Base-by-base conservation (phyloP, 2,113 vertebrate species). In the Canis aureus region DNA sequence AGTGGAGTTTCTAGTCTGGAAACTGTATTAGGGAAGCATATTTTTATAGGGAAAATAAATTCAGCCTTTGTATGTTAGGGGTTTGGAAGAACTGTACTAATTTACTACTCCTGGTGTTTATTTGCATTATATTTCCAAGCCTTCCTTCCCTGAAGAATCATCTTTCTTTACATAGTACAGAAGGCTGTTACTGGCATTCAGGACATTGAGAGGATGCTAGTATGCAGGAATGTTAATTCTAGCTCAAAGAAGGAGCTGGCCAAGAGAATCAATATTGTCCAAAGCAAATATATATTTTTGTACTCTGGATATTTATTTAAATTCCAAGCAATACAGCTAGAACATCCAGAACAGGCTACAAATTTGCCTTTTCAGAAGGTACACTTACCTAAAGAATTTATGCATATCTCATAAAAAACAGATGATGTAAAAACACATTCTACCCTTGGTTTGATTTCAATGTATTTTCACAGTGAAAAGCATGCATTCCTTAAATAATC, bases 211-310 rank as follows among this genome's bases (percentile, higher is more conserved):
- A 25, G 59, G 49, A 15, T 25, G 20, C 79, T 66, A 27, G 49
- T 59, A 9, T 51, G 20, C 25, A 35, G 60, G n/a, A 59, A 12
- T 89, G 43, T 62, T 64, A 57, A 91, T 93, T 71, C 55, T 66
- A 79, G 64, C 90, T 87, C 96, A 97, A 80, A 98, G 97, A 98
- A 98, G 89, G 95, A 98, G 94, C 97, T 84, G 94, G 98, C 98
- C 94, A 89, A 98, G 94, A 97, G 96, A 98, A 98, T 94, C 98
- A 97, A 67, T 91, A 17, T 96, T 64, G 79, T 98, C 98, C 98
- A 99, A 99, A 98, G 97, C 98, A 99, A 99, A 99, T 98, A 99
- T 87, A 98, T 98, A 95, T 85, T 98, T 92, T 98, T 97, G 97
- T 98, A 98, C 98, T 97, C 98, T 98, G 98, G 97, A 97, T 98